Conservation (phyloP, 1,140 invertebrate species). For the Charaxes varanes region DNA sequence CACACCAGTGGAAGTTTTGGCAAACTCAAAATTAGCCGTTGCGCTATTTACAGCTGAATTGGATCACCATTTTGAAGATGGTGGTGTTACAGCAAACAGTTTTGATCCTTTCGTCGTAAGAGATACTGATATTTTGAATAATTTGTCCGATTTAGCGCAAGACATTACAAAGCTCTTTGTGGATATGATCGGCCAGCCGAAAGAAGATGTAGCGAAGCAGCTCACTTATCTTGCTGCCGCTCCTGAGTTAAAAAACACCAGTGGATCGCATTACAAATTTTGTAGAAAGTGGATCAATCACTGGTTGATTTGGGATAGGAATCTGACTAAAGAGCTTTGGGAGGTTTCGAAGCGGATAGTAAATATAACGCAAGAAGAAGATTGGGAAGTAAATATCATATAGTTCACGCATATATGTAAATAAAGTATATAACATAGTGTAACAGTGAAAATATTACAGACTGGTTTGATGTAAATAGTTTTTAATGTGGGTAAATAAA, state of each 20-base stretch:
- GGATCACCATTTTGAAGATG: conserved; percentile 73
- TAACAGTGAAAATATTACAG: too few species aligned
- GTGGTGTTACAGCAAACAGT: conserved; percentile 74
- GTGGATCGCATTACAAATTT: conserved; percentile 60
- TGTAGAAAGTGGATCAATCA: conserved; percentile 49
- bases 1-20: conserved; percentile 73
- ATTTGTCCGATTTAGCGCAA: conserved; percentile 28
- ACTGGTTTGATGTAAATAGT: too few species aligned
- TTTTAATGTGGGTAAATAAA: too few species aligned
- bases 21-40: conserved; percentile 79
- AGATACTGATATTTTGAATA: conserved; percentile 46
- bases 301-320: conserved; percentile 36
- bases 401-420: too few species aligned
- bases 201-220: conserved; percentile 48
- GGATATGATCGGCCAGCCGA: conserved; percentile 43
- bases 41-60: conserved; percentile 80
- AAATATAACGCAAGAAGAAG: conserved; percentile 41
- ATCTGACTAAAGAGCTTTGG: conserved; percentile 43
- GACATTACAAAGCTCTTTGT: conserved; percentile 40
- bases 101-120: conserved; percentile 77
- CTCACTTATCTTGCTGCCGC: conserved; percentile 43
- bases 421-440: too few species aligned
- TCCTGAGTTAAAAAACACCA: conserved; percentile 36
- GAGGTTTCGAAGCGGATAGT: conserved; percentile 42
- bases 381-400: conserved; percentile 35